Percentiles rank a stretch among this genome's conserved stretches.
phyloP scores from a whole-genome alignment of 2,888 invertebrate genomes.

The Anarsia innoxiella region DNA sequence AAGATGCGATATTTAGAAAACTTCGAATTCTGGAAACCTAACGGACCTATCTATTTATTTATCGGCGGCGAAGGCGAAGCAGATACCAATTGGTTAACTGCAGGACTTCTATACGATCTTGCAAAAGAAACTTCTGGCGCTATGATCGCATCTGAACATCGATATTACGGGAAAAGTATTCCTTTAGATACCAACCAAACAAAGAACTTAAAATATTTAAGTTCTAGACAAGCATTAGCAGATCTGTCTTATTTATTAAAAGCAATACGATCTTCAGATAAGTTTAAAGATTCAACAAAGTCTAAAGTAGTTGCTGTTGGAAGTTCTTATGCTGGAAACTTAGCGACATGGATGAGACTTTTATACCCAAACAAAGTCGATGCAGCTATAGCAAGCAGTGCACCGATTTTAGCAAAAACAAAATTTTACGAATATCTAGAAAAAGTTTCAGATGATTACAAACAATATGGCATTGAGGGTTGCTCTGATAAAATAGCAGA shows the following conservation, averaged over 20 bases:
- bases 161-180: constrained; percentile 11
- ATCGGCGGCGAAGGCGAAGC: constrained; percentile 5
- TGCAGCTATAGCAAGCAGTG: constrained; percentile 62
- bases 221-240: constrained; percentile 2
- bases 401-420: constrained; percentile 30
- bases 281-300: constrained; percentile 7
- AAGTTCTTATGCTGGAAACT: constrained; percentile 60
- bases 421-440: constrained; percentile 12
- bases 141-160: constrained; percentile 12
- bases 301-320: constrained; percentile 20
- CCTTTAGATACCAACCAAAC: not conserved
- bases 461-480: not conserved
- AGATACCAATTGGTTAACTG: not conserved
- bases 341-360: constrained; percentile 60
- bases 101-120: not conserved
- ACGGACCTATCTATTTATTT: constrained; percentile 9
- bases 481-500: not conserved
- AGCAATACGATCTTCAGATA: constrained; percentile 9
- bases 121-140: constrained; percentile 10
- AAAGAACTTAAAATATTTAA: constrained; percentile 9
- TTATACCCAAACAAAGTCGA: constrained; percentile 60
- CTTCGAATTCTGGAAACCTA: not conserved
- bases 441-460: constrained; percentile 1
- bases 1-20: constrained; percentile 15
- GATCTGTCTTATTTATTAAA: constrained; percentile 12